Percentiles rank a stretch among this genome's conserved stretches.
Evolutionary conservation across 2,888 invertebrate genomes (phyloP).

Genomic region (Eristalinus aeneus): DNA sequence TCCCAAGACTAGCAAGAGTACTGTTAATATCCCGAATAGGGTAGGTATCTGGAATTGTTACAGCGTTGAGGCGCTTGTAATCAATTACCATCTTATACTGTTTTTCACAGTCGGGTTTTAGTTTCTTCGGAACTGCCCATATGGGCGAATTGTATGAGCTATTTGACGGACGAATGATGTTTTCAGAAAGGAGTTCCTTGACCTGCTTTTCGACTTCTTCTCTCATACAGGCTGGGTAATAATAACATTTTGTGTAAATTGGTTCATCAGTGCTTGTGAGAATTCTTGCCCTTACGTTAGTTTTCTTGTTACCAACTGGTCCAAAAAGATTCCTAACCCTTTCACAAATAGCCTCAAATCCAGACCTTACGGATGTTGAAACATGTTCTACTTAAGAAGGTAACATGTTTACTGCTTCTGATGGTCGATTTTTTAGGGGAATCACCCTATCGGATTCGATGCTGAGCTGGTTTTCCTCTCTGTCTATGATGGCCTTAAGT

Average conservation of each 20-base stretch:
- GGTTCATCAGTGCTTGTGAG: slow-evolving; percentile 72
- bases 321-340: too few species aligned
- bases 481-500: too few species aligned
- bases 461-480: too few species aligned
- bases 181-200: slow-evolving; percentile 73
- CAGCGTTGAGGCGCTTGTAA: slow-evolving; percentile 65
- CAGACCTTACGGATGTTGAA: too few species aligned
- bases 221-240: slow-evolving; percentile 76
- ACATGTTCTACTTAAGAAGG: too few species aligned
- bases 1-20: slow-evolving; percentile 62
- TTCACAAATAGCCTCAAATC: too few species aligned
- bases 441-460: too few species aligned
- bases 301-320: too few species aligned
- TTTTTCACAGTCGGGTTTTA: slow-evolving; percentile 54
- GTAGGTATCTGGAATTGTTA: slow-evolving; percentile 63
- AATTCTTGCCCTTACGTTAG: slow-evolving; percentile 75
- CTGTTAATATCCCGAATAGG: slow-evolving; percentile 10
- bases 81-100: slow-evolving; percentile 69
- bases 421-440: too few species aligned
- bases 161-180: slow-evolving; percentile 73
- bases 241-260: slow-evolving; percentile 75
- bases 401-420: too few species aligned
- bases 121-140: slow-evolving; percentile 72
- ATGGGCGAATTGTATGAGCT: slow-evolving; percentile 73
- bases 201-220: slow-evolving; percentile 76